A percentile compares a stretch with the other conserved stretches of the same genome.
Evolutionary conservation across 2,797 vertebrate species (phyloP).

Genomic region (Sebastes diploproa): DNA sequence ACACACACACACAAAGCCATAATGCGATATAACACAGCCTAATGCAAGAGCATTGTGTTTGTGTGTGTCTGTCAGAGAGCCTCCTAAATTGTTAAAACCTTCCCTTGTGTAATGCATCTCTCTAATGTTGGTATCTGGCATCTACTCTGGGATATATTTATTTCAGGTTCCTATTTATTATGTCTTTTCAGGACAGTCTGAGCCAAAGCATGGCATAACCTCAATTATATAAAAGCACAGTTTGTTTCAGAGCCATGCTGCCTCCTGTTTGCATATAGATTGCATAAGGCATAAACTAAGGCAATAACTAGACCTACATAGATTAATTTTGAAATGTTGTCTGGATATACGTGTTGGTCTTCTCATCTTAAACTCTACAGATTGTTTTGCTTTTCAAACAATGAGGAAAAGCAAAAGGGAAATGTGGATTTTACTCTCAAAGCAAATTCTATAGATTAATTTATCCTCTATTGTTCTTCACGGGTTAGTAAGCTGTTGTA

Average conservation of each 20-base stretch:
- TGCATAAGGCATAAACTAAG: conserved; percentile 47
- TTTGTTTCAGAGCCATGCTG: conserved; percentile 38
- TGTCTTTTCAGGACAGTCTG: conserved; percentile 36
- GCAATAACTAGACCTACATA: conserved; percentile 11
- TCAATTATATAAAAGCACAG: conserved; percentile 55
- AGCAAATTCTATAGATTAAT: neutral
- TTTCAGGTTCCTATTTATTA: conserved; percentile 54
- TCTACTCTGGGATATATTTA: conserved; percentile 49
- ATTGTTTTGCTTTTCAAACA: neutral
- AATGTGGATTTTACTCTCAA: neutral
- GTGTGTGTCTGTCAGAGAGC: conserved; percentile 29
- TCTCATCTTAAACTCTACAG: neutral
- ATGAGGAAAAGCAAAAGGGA: neutral
- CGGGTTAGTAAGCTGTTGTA: neutral
- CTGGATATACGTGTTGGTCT: conserved; percentile 2
- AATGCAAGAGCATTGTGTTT: conserved; percentile 48
- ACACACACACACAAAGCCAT: conserved; percentile 33
- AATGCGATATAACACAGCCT: conserved; percentile 44
- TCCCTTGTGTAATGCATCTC: conserved; percentile 53
- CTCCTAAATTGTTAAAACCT: conserved; percentile 60
- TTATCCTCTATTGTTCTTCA: neutral
- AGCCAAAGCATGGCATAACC: conserved; percentile 44
- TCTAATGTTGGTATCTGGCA: conserved; percentile 52
- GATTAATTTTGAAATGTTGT: conserved; percentile 15
- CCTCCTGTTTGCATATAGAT: conserved; percentile 52